Evolutionary conservation across 2,797 vertebrate species (phyloP), one percentile per base, ranked within the genome.

Genomic region (Chrysocyon brachyurus): DNA sequence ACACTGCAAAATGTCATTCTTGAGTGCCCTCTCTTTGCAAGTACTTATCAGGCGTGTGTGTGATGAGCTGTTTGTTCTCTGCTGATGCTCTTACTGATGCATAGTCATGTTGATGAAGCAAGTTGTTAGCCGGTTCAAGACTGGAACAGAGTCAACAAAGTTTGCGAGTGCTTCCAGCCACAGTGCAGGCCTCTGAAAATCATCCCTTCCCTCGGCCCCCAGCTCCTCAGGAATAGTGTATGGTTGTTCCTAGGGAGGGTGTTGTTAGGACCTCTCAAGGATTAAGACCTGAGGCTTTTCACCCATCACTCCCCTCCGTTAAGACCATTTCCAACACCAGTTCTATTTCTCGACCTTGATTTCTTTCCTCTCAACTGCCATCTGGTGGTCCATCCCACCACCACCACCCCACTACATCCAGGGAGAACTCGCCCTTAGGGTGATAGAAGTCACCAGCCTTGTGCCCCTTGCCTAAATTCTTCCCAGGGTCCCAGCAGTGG

Each of bases 121-220:
- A 26, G 40, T 24, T 5, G 19, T 28, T 11, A 12, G 31, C 46
- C 46, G 2, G 31, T 52, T 24, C 19, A 10, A 8, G 33, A 8
- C 16, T 2, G 0, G 22, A 54, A 54, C 57, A 7, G 52, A 16
- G 70, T 1, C 0, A 2, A 16, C 5, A 1, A 1, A 3, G 21
- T 36, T n/a, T 5, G 33, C 1, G 1, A 11, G 59, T 40, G 36
- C 59, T 78, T 36, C 56, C 36, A 64, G 33, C 49, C 28, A 15
- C 4, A 14, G 12, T 15, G 21, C 6, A 9, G 3, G 12, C 16
- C 52, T 24, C 68, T 59, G 8, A 68, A n/a, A 61, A 22, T 14
- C 24, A 3, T 12, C 36, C 6, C 15, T 4, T 36, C 7, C 1
- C 16, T 31, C 26, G 12, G n/a, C 64, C 40, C 85, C 7, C 1